A percentile compares a stretch with the other conserved stretches of the same genome.
Conservation (phyloP, 2,113 vertebrate species). For the Datnioides undecimradiatus region DNA sequence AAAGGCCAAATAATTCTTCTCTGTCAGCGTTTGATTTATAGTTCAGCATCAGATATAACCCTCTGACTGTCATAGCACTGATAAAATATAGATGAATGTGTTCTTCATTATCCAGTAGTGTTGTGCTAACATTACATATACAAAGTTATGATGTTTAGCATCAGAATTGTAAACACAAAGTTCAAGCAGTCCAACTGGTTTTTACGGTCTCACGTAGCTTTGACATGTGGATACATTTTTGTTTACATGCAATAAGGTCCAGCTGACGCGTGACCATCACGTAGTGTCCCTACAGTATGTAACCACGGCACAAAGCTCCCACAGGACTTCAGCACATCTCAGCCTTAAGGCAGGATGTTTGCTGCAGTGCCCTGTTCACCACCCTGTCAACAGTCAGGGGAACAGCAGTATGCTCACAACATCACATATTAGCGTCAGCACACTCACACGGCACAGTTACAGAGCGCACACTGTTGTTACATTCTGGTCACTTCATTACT, state of each 20-base stretch:
- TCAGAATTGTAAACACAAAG: neutral
- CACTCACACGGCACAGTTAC: neutral
- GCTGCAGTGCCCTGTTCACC: constrained; percentile 5
- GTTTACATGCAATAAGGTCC: neutral
- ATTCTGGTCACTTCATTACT: neutral
- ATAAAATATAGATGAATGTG: constrained; percentile 38
- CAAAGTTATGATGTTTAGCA: constrained; percentile 18
- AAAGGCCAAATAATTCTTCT: constrained; percentile 15
- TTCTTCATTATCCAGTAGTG: constrained; percentile 12
- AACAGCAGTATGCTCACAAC: constrained; percentile 8
- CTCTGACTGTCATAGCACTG: constrained; percentile 22
- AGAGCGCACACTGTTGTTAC: neutral
- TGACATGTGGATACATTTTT: neutral
- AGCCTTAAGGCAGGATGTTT: constrained; percentile 27
- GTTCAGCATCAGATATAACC: constrained; percentile 24
- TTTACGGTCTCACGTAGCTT: neutral
- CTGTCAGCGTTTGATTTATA: constrained; percentile 57
- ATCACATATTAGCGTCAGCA: constrained; percentile 13
- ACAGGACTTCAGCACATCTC: constrained; percentile 6
- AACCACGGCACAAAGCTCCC: neutral
- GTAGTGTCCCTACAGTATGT: neutral
- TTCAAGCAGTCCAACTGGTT: neutral
- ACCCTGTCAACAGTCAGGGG: constrained; percentile 16
- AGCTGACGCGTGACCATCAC: neutral
- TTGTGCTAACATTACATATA: constrained; percentile 10